Evolutionary conservation across 1,140 invertebrate genomes (phyloP).

Genomic region (Conopomorpha cramerella): DNA sequence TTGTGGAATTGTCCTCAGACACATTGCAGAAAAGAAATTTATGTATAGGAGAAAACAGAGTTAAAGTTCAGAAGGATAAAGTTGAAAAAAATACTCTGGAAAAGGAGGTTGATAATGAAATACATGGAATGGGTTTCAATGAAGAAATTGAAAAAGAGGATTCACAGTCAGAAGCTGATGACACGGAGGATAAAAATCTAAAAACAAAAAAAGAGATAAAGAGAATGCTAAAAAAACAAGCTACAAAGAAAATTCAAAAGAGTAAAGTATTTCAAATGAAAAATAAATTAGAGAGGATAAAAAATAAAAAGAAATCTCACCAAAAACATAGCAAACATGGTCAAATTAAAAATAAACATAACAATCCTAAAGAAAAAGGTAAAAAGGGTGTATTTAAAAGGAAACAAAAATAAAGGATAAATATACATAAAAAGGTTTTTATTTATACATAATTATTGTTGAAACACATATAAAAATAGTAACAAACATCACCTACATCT

Average conservation of each 20-base stretch:
- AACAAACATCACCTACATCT: neutral
- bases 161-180: slow-evolving; percentile 26
- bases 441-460: neutral
- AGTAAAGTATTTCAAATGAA: slow-evolving; percentile 77
- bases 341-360: slow-evolving; percentile 21
- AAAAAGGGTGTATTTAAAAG: slow-evolving; percentile 39
- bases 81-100: slow-evolving; percentile 14
- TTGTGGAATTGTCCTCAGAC: slow-evolving; percentile 70
- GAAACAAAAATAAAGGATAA: slow-evolving; percentile 24
- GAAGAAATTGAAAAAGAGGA: slow-evolving; percentile 47
- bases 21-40: slow-evolving; percentile 67
- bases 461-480: neutral
- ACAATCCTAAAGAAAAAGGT: slow-evolving; percentile 39
- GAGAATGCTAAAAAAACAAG: slow-evolving; percentile 67
- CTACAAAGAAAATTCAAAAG: slow-evolving; percentile 69
- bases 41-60: slow-evolving; percentile 72
- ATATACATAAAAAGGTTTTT: neutral
- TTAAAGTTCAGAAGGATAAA: slow-evolving; percentile 26
- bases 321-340: slow-evolving; percentile 34
- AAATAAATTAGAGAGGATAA: slow-evolving; percentile 66
- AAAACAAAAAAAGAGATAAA: slow-evolving; percentile 69
- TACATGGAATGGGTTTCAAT: slow-evolving; percentile 42
- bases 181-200: slow-evolving; percentile 42
- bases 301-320: slow-evolving; percentile 64
- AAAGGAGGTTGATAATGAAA: slow-evolving; percentile 18